Evolutionary conservation across 2,888 invertebrate genomes (phyloP), one percentile per base, ranked within the genome.

Genomic region (Acanthococcus lagerstroemiae): DNA sequence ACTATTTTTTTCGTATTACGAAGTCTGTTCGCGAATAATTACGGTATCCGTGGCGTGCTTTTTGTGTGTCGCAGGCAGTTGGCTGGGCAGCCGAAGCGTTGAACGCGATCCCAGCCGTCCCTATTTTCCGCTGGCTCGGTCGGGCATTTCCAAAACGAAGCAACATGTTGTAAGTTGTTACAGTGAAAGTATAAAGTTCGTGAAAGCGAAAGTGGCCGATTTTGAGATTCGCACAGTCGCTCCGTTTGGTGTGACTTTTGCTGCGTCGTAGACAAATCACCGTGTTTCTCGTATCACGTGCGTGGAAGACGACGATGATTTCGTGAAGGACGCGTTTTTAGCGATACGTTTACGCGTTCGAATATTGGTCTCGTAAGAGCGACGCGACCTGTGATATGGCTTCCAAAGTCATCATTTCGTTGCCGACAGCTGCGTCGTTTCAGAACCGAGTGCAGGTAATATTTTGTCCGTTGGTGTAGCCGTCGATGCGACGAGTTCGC

Each of bases 351-450:
- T 52, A 4, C 6, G 22, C 5, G 19, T 52, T 4, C 24, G 21
- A 52, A 6, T 52, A 15, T 19, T 24, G 15, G 5, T 12, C 52
- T 15, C 5, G 22, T 5, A 52, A 4, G 4, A 4, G 19, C 15
- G 12, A 54, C 24, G 21, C 12, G 25, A 12, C 15, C n/a, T 30
- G n/a, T 55, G n/a, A 26, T 63, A 63, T 63, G 63, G 63, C 63
- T 63, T 63, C 63, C 19, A 63, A 63, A 52, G 37, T 63, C 27
- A 52, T 63, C 17, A 63, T 63, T 17, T 54, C 63, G 22, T 63
- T 63, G 37, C 52, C 63, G 17, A 63, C 52, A 19, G 44, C 44
- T 21, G 30, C 50, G 9, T 63, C 63, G n/a, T 63, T 63, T 17
- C 63, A 54, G 54, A 54, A 21, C n/a, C 12, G 12, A 9, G 12